phyloP scores from a whole-genome alignment of 2,888 invertebrate genomes.

The Amphipoea lucens region DNA sequence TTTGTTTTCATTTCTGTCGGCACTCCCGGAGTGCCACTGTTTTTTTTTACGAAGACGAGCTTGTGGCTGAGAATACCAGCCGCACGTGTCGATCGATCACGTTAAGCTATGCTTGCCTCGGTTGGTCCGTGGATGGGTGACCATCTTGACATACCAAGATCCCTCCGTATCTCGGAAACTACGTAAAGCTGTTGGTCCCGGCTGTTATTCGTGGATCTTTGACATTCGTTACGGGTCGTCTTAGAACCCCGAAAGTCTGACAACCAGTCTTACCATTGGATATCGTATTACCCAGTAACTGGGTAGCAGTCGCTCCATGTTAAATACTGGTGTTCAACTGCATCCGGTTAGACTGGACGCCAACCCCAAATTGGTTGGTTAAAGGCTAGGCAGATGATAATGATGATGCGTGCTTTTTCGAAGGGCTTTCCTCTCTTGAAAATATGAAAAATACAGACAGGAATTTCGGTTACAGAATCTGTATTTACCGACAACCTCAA shows the following conservation, averaged over 20 bases:
- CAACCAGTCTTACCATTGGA: not conserved
- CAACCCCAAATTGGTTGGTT: not conserved
- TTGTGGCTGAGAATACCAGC: too few species aligned
- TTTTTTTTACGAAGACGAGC: not conserved
- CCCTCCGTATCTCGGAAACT: not conserved
- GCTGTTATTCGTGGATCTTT: not conserved
- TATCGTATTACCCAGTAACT: not conserved
- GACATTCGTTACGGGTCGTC: not conserved
- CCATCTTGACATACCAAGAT: not conserved
- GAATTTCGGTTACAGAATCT: not conserved
- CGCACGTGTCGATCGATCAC: not conserved
- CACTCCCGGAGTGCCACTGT: not conserved
- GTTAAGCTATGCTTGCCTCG: not conserved
- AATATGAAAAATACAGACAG: not conserved
- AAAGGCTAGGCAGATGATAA: not conserved
- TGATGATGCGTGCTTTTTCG: not conserved
- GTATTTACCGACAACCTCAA: conserved; percentile 21
- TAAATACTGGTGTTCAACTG: too few species aligned
- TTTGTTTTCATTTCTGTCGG: too few species aligned
- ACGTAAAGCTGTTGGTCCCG: not conserved
- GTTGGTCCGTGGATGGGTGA: not conserved
- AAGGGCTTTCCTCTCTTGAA: not conserved
- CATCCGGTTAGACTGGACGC: too few species aligned
- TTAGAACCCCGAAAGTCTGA: not conserved
- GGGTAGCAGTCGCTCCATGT: not conserved